Evolutionary conservation across 2,888 invertebrate species (phyloP).

Genomic region (Azorinus chamasolen): DNA sequence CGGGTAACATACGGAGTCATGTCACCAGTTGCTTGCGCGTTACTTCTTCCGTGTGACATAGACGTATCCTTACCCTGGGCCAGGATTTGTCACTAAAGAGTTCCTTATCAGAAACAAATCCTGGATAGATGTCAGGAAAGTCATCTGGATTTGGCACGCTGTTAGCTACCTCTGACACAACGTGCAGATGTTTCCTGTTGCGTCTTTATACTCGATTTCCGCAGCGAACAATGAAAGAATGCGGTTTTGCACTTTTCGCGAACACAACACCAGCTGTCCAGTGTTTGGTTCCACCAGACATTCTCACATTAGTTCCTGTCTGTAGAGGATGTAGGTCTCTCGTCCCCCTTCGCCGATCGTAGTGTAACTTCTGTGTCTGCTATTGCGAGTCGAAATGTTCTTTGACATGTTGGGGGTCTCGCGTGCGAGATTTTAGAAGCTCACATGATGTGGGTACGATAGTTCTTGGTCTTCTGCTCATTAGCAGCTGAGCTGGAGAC

Average conservation of each 20-base stretch:
- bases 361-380: conserved; percentile 50
- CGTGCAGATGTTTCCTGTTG: conserved; percentile 37
- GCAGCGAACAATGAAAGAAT: conserved; percentile 48
- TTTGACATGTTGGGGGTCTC: conserved; percentile 19
- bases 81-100: too few relatives aligned
- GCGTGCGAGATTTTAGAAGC: conserved; percentile 12
- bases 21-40: too few relatives aligned
- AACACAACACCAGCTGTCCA: conserved; percentile 41
- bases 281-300: conserved; percentile 21
- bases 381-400: conserved; percentile 37
- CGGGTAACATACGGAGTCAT: too few relatives aligned
- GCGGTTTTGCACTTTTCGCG: conserved; percentile 35
- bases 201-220: conserved; percentile 36
- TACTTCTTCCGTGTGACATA: too few relatives aligned
- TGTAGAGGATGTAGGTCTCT: conserved; percentile 33
- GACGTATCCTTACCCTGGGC: too few relatives aligned
- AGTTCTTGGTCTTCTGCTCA: conserved; percentile 57
- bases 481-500: conserved; percentile 50
- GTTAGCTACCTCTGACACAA: conserved; percentile 9
- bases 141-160: background rate
- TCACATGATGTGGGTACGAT: conserved; percentile 28
- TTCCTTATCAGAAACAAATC: too few relatives aligned
- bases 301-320: conserved; percentile 34
- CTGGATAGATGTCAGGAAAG: too few relatives aligned
- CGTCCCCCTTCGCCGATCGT: conserved; percentile 36